A percentile compares a stretch with the other conserved stretches of the same genome.
Evolutionary conservation across 2,113 vertebrate species (phyloP).

Genomic region (Oryzias melastigma): DNA sequence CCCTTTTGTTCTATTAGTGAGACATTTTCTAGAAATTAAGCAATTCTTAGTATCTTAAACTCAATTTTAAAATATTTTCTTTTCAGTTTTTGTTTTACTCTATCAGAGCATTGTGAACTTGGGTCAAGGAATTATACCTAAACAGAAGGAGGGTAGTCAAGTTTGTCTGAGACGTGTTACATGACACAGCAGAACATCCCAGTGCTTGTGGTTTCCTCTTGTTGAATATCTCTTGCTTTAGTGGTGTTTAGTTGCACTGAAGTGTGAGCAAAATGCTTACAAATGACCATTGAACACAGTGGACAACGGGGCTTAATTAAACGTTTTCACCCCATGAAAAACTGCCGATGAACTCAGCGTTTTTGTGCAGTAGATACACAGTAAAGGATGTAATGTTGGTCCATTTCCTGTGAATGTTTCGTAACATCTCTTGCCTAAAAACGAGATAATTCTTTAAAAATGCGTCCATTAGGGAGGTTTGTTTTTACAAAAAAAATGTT

Average conservation of each 20-base stretch:
- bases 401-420: too few species aligned
- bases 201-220: conserved; percentile 14
- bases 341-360: conserved; percentile 23
- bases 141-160: neutral
- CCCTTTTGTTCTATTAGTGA: neutral
- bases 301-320: conserved; percentile 57
- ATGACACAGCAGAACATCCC: neutral
- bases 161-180: neutral
- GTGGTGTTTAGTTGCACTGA: conserved; percentile 59
- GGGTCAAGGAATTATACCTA: neutral
- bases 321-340: conserved; percentile 46
- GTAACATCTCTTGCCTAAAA: too few species aligned
- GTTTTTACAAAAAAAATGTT: too few species aligned
- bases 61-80: neutral
- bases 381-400: neutral
- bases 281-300: conserved; percentile 58
- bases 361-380: conserved; percentile 1
- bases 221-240: conserved; percentile 22
- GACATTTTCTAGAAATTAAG: neutral
- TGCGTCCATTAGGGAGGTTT: too few species aligned
- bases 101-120: too few species aligned
- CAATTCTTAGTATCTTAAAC: neutral
- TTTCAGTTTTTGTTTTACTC: neutral
- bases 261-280: conserved; percentile 62
- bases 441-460: too few species aligned